Base-by-base conservation (phyloP, 2,797 vertebrate species). In the Coranthus polyacanthus region DNA sequence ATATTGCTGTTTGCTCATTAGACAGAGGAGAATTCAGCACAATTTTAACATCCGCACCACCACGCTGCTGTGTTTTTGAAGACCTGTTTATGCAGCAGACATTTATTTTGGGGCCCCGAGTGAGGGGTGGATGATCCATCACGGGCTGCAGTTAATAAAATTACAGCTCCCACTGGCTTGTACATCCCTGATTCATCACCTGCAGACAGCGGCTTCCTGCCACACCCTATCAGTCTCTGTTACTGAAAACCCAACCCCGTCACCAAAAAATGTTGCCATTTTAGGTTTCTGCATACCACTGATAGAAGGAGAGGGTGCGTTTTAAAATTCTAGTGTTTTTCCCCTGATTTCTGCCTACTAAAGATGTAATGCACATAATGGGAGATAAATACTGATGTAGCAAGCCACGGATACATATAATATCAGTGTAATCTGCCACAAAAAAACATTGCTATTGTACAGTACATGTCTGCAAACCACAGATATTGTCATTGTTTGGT, bases 71-170 rank as follows among this genome's bases (percentile, higher is more conserved):
- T 50, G 49, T 64, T 78, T 55, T 79, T 62, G 67, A 57, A 63
- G 50, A 53, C 53, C 58, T 82, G 74, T 87, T 84, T 90, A 77
- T 49, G 65, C 56, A 75, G 88, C 77, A 90, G 39, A 90, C 70
- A 81, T 49, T 84, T 71, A 78, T 90, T 92, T 84, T 41, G 37
- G 68, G 76, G 45, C 52, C 17, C 12, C 21, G 44, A 53, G 44
- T 38, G 50, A 59, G 83, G 55, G 60, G 68, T 78, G 67, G 81
- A 58, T 74, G 87, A 91, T 92, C 83, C 81, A 90, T 85, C 86
- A 86, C 16, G 68, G 76, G 88, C 88, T 82, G 75, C 84, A 84
- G 81, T 92, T 94, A 92, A 92, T 93, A 93, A 94, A 94, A 93
- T 92, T 86, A 90, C 87, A 79, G 79, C 81, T 87, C 76, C 58